Base-by-base conservation (phyloP, 1,140 invertebrate genomes). In the Drepana arcuata region DNA sequence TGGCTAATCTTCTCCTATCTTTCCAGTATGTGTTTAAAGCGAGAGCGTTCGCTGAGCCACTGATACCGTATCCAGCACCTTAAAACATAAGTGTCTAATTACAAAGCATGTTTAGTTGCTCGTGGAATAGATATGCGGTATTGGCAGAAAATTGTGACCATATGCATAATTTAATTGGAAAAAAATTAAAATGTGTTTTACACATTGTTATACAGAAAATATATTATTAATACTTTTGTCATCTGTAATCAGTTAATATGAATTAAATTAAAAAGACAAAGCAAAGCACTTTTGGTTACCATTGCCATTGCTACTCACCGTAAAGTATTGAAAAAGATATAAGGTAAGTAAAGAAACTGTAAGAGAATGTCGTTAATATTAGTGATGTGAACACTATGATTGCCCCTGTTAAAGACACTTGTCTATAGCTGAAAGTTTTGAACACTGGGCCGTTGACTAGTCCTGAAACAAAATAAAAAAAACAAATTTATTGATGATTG, bases 371-470 rank as follows among this genome's bases (percentile, higher is more conserved):
- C 7, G 83, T 89, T 3, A 86, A 43, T 34, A 87, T 50, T 9
- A 90, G 60, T 13, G 88, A 84, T 39, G 81, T 33, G 33, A 86
- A 84, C 7, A 85, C 82, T 21, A 90, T 55, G 2, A 86, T 42
- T 1, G 87, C 68, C 13, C 88, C 88, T 7, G 81, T 65, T 14
- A 90, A 58, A 2, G 85, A 87, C 5, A 90, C 86, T 81, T 89
- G 86, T 16, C 90, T 83, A 41, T 87, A 90, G 9, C 86, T 86
- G 37, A 88, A 90, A 30, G 72, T 84, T 52, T 86, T 84, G 48
- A 90, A 88, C 27, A 91, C 67, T 23, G 89, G 88, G 1, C 89
- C 89, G 67, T 90, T 90, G 2, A 88, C 60, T 25, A 91, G 63
- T 30, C 89, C 88, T 90, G 71, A 50, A 77, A 85, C 30, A 60